A percentile compares a stretch with the other conserved stretches of the same genome.
Conservation (phyloP, 2,888 invertebrate species). For the Notocelia uddmanniana region DNA sequence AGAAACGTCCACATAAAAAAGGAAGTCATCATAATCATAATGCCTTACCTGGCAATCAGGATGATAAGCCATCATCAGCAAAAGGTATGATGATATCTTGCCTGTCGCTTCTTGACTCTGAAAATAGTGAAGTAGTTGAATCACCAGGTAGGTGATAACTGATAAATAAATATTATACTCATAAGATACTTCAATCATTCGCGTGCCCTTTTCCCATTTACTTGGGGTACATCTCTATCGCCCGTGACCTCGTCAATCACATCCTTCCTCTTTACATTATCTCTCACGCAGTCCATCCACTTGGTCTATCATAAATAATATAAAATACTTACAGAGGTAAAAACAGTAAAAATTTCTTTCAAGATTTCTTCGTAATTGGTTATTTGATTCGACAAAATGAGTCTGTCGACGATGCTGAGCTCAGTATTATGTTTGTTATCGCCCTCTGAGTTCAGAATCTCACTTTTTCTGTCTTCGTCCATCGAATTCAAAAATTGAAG, state of each 20-base stretch:
- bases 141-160: too few relatives aligned
- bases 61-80: slow-evolving; percentile 49
- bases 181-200: too few relatives aligned
- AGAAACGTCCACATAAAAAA: too few relatives aligned
- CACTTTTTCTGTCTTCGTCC: slow-evolving; percentile 11
- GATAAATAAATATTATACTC: too few relatives aligned
- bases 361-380: slow-evolving; percentile 39
- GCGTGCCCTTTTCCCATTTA: too few relatives aligned
- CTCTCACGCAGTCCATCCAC: too few relatives aligned
- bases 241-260: too few relatives aligned
- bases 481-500: slow-evolving; percentile 25
- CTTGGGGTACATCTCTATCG: too few relatives aligned
- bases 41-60: slow-evolving; percentile 45
- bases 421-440: slow-evolving; percentile 43
- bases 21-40: neutral
- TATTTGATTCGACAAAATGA: slow-evolving; percentile 43
- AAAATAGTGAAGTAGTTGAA: slow-evolving; percentile 18
- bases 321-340: slow-evolving; percentile 44
- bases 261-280: too few relatives aligned
- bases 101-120: slow-evolving; percentile 50
- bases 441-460: slow-evolving; percentile 35
- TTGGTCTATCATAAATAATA: too few relatives aligned
- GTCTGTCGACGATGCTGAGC: slow-evolving; percentile 46
- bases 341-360: slow-evolving; percentile 45
- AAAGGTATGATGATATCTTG: slow-evolving; percentile 44